These are phyloP conservation scores for Diplolepis rosae DNA, from an alignment of 2,888 invertebrate genomes.

Conservation along the genomic window DNA sequence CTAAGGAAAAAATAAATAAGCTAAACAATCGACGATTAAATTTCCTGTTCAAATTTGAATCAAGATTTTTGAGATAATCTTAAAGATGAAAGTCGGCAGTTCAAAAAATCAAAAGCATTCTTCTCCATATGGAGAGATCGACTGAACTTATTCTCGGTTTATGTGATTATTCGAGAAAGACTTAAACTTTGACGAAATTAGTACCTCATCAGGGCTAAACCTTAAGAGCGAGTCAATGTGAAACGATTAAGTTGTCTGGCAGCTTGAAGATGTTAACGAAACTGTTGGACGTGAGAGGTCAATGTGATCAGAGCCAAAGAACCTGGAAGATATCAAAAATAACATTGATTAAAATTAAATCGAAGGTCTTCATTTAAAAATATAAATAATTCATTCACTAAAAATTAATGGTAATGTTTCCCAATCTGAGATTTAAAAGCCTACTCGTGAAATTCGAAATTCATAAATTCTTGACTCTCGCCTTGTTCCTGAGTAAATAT, in stretches of 20 bases:
- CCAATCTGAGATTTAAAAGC: no score
- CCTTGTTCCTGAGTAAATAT: background rate
- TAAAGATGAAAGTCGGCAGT: background rate
- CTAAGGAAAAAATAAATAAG: no score
- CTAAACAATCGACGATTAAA: no score
- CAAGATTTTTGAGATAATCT: background rate
- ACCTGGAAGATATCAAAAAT: background rate
- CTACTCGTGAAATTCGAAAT: no score
- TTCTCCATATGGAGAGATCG: conserved; percentile 2
- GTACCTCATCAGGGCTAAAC: background rate
- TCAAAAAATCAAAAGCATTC: background rate
- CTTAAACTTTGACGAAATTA: background rate
- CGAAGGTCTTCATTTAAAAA: no score
- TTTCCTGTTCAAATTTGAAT: background rate
- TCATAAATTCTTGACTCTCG: no score
- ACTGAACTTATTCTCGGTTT: background rate
- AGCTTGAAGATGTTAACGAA: background rate
- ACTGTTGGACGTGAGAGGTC: background rate
- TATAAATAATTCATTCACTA: background rate
- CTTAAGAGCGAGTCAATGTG: background rate
- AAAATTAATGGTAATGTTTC: no score
- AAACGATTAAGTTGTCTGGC: conserved; percentile 2
- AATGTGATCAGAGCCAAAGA: background rate
- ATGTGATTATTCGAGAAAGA: background rate
- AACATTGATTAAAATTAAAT: no score